Evolutionary conservation across 2,888 invertebrate species (phyloP).

Genomic region (Ephialtes manifestator): DNA sequence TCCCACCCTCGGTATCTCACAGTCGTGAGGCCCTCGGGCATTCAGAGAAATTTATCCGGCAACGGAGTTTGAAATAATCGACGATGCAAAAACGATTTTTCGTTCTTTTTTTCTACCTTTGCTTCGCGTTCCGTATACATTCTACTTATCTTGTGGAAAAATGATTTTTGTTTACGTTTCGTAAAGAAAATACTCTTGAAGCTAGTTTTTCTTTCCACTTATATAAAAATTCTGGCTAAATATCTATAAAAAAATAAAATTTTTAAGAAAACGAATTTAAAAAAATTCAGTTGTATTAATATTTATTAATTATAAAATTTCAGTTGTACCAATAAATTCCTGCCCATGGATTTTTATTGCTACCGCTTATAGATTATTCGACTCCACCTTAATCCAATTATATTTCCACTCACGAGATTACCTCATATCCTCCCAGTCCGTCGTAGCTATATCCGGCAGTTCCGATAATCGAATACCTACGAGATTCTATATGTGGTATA

Average conservation of each 20-base stretch:
- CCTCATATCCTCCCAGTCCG: conserved; percentile 52
- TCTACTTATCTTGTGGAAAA: not conserved
- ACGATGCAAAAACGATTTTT: not conserved
- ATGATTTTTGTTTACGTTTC: not conserved
- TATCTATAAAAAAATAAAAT: not conserved
- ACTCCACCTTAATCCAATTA: conserved; percentile 67
- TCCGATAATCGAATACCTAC: conserved; percentile 59
- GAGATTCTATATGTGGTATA: conserved; percentile 38
- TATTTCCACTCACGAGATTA: conserved; percentile 67
- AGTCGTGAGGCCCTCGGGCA: conserved; percentile 3
- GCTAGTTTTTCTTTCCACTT: not conserved
- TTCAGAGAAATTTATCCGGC: not conserved
- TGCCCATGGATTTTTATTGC: conserved; percentile 40
- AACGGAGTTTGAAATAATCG: not conserved
- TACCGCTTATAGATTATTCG: conserved; percentile 40
- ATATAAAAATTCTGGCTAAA: not conserved
- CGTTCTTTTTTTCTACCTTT: conserved; percentile 4
- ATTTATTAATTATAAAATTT: not conserved
- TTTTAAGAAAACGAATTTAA: too few species aligned
- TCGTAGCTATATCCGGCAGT: conserved; percentile 28
- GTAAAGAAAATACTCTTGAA: not conserved
- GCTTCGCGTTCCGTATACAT: not conserved
- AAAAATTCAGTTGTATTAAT: too few species aligned
- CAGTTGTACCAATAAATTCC: conserved; percentile 3
- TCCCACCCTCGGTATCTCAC: conserved; percentile 15